These are phyloP conservation scores for Daboia siamensis DNA, from an alignment of 2,113 vertebrate genomes.

Conservation along the genomic window DNA sequence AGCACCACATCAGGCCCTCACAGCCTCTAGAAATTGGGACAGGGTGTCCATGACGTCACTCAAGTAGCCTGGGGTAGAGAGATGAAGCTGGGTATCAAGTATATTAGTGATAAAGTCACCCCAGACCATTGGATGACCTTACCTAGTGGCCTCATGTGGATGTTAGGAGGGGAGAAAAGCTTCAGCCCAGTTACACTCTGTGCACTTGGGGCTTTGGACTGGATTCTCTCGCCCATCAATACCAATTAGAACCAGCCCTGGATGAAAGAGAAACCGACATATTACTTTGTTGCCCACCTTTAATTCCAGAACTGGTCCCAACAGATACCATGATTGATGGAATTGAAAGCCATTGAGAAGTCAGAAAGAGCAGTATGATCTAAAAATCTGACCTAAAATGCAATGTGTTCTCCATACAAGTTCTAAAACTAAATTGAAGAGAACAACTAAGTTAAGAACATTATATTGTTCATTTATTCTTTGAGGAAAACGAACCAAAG, in stretches of 20 bases:
- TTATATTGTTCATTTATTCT: not conserved
- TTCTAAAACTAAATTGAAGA: not conserved
- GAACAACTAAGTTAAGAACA: not conserved
- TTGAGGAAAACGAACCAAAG: not conserved
- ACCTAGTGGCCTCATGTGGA: not conserved
- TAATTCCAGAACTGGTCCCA: not conserved
- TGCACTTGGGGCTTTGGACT: not conserved
- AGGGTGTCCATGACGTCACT: not conserved
- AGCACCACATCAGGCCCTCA: not conserved
- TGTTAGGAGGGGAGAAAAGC: not conserved
- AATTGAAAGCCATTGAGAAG: not conserved
- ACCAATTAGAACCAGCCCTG: not conserved
- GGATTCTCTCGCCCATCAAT: not conserved
- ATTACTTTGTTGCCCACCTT: not conserved
- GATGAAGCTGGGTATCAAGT: not conserved
- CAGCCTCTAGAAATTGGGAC: not conserved
- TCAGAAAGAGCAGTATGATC: not conserved
- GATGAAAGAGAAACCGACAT: not conserved
- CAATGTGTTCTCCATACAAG: not conserved
- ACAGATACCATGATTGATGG: not conserved
- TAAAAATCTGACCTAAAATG: not conserved
- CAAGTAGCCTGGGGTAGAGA: not conserved
- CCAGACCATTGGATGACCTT: not conserved
- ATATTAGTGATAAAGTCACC: not conserved
- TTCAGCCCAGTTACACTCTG: not conserved